Base-by-base conservation (phyloP, 2,888 invertebrate species). In the Dynastes tityus region DNA sequence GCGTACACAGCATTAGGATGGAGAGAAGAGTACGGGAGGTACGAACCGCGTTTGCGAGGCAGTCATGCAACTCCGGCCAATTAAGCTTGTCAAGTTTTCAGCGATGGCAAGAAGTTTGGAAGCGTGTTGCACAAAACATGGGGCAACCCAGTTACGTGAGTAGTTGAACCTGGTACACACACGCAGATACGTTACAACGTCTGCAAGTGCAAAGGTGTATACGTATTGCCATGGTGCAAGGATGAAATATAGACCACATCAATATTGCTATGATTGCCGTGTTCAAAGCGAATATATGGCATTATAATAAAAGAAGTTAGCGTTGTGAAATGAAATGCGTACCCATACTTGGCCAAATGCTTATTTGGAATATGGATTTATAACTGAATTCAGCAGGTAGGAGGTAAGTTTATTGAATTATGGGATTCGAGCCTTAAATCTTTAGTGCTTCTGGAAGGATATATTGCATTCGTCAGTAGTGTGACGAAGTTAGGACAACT, bases 81-180 rank as follows among this genome's bases (percentile, higher is more conserved):
- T 68, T 68, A 68, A 68, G 51, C 51, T 68, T 51, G 68, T 68
- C 51, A 68, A 53, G 68, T 68, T 68, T 68, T 68, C 68, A 68
- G 68, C 51, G 51, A 68, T 51, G 51, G 68, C 68, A 49, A 68
- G 49, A 68, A 68, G 27, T 68, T 68, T 29, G 51, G 49, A 1
- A 68, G 68, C 68, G 68, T 68, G 68, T 29, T 68, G 32, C 68
- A 68, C 51, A 68, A 27, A 49, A 51, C 8, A 2, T 22, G 13
- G 27, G n/a, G 68, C 51, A 63, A 32, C 32, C 29, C 29, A 13
- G 63, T 13, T 29, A 32, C 37, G 63, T 63, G 68, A 29, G 16
- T 29, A 51, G 29, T 51, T 68, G 49, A 68, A 22, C 68, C 22
- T 68, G 53, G 29, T 51, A 29, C 27, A 13, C 40, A 51, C 49